A percentile compares a stretch with the other conserved stretches of the same genome.
phyloP scores from a whole-genome alignment of 2,888 invertebrate genomes.

The Tricholauxania praeusta region DNA sequence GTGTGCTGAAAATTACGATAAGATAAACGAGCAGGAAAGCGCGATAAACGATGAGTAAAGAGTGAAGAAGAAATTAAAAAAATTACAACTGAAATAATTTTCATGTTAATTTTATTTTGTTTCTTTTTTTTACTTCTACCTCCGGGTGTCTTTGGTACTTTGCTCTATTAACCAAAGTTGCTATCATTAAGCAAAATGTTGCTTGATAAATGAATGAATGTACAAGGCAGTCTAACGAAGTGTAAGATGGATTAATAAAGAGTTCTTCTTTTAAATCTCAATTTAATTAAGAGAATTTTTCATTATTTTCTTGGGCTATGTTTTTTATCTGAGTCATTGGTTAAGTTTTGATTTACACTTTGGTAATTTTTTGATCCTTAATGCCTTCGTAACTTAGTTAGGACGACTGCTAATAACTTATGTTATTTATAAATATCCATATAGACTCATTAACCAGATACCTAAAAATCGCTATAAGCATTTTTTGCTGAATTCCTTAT shows the following conservation, averaged over 20 bases:
- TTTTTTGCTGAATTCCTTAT: no score
- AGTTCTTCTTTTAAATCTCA: background rate
- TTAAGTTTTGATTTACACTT: background rate
- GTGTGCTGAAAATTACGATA: conserved; percentile 1
- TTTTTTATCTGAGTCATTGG: background rate
- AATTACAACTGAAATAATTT: background rate
- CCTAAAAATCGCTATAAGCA: no score
- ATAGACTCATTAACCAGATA: no score
- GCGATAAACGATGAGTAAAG: background rate
- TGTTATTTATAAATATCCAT: no score
- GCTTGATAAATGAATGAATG: no score
- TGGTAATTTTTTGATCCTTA: background rate
- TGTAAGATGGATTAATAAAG: conserved; percentile 17
- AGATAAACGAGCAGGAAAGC: background rate
- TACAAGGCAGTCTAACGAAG: background rate
- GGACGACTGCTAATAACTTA: no score
- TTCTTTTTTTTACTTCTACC: background rate
- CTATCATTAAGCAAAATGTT: background rate
- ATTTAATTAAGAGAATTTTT: background rate
- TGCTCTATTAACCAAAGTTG: background rate
- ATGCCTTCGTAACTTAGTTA: no score
- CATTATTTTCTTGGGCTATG: background rate
- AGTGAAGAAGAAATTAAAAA: background rate
- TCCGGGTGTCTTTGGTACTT: background rate
- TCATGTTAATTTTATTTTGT: background rate